A percentile compares a stretch with the other conserved stretches of the same genome.
phyloP scores from a whole-genome alignment of 2,888 invertebrate genomes.

The Drosophila limbata region DNA sequence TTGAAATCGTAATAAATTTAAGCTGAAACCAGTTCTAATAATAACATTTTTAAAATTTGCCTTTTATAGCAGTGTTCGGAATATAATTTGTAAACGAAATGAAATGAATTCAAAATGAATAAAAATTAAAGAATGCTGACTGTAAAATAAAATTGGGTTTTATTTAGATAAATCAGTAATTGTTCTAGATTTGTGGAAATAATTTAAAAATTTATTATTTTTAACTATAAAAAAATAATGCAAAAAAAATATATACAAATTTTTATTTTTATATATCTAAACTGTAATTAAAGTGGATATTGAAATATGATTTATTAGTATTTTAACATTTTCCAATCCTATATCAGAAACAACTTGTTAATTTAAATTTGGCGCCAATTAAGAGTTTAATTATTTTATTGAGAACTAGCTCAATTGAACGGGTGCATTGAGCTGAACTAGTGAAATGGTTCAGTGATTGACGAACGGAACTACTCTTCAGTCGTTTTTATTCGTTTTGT shows the following conservation, averaged over 20 bases:
- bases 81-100: constrained; percentile 31
- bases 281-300: too few relatives aligned
- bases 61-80: constrained; percentile 37
- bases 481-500: neutral
- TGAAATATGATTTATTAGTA: too few relatives aligned
- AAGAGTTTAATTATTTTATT: neutral
- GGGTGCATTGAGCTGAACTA: constrained; percentile 2
- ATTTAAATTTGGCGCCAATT: neutral
- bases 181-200: neutral
- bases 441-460: constrained; percentile 2
- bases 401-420: constrained; percentile 11
- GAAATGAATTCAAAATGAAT: constrained; percentile 18
- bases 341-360: too few relatives aligned
- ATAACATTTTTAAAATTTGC: constrained; percentile 38
- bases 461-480: constrained; percentile 1
- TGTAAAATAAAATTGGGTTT: constrained; percentile 5
- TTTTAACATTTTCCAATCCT: too few relatives aligned
- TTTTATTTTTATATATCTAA: too few relatives aligned
- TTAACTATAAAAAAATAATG: too few relatives aligned
- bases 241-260: too few relatives aligned
- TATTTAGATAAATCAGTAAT: neutral
- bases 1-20: constrained; percentile 74
- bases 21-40: constrained; percentile 69
- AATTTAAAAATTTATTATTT: too few relatives aligned
- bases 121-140: constrained; percentile 30